These are phyloP conservation scores for Corythoichthys intestinalis DNA, from an alignment of 2,113 vertebrate species.

Conservation along the genomic window DNA sequence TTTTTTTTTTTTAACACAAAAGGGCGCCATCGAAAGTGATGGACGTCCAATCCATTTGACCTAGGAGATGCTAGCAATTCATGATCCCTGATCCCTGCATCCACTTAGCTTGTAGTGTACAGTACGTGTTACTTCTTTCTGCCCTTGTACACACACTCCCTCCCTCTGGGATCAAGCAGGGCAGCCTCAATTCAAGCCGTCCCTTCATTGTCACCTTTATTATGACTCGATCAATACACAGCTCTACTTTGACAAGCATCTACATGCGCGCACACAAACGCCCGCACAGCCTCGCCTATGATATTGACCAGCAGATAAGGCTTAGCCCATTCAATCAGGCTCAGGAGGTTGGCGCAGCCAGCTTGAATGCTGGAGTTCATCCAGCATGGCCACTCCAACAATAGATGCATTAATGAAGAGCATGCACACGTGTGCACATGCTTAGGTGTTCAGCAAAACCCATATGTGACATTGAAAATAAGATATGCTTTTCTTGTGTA, in stretches of 20 bases:
- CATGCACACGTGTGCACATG: slow-evolving; percentile 23
- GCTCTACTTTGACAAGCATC: slow-evolving; percentile 76
- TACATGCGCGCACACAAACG: slow-evolving; percentile 62
- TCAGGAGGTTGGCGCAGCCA: slow-evolving; percentile 58
- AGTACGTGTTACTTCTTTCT: background rate
- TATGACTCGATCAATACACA: slow-evolving; percentile 76
- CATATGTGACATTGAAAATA: background rate
- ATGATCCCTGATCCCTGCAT: background rate
- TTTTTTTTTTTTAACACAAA: background rate
- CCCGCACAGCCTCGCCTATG: slow-evolving; percentile 72
- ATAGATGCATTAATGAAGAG: slow-evolving; percentile 54
- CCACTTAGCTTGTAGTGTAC: background rate
- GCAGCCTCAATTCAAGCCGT: slow-evolving; percentile 42
- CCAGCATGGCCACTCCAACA: slow-evolving; percentile 46
- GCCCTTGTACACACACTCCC: background rate
- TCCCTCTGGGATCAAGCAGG: background rate
- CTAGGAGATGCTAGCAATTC: too few relatives aligned
- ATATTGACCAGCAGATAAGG: slow-evolving; percentile 69
- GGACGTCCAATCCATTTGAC: too few relatives aligned
- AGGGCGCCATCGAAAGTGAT: too few relatives aligned
- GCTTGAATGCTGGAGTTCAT: slow-evolving; percentile 56
- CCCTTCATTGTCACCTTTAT: slow-evolving; percentile 56
- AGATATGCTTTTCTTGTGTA: background rate
- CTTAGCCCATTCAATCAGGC: slow-evolving; percentile 69
- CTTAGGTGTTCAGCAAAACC: slow-evolving; percentile 3